Conservation (phyloP, 2,888 invertebrate genomes). For the Tinea trinotella region DNA sequence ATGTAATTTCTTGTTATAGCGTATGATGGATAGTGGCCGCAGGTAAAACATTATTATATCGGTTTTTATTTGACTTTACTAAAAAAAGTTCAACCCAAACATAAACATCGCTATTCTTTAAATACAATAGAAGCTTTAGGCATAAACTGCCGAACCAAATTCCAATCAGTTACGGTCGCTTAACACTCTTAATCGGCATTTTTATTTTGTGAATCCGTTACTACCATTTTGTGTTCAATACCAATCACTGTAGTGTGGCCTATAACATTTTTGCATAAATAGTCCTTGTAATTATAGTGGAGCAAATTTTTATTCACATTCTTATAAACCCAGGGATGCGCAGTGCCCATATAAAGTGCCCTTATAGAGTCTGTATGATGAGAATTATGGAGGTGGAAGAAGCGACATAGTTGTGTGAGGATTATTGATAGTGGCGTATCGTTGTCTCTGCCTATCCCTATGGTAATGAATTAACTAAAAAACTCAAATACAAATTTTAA, state of each 20-base stretch:
- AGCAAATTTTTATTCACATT: no score
- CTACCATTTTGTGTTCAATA: slow-evolving; percentile 57
- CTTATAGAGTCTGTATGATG: no score
- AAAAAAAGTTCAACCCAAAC: slow-evolving; percentile 54
- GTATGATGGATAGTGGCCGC: slow-evolving; percentile 57
- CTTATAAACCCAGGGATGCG: no score
- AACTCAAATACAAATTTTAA: no score
- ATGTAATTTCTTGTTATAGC: slow-evolving; percentile 56
- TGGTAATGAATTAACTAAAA: no score
- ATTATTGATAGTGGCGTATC: no score
- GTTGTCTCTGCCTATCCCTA: no score
- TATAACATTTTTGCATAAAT: no score
- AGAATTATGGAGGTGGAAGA: no score
- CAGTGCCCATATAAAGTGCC: no score
- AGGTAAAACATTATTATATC: slow-evolving; percentile 50
- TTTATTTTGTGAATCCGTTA: slow-evolving; percentile 50
- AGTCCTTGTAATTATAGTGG: no score
- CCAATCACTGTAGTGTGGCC: background rate
- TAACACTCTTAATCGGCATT: slow-evolving; percentile 65
- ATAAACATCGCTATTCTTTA: slow-evolving; percentile 61
- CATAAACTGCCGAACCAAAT: slow-evolving; percentile 54
- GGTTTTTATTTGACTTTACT: slow-evolving; percentile 34
- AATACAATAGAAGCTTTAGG: slow-evolving; percentile 44
- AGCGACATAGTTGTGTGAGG: no score
- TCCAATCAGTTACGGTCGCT: slow-evolving; percentile 65